phyloP scores from a whole-genome alignment of 1,140 invertebrate genomes.

The Listronotus oregonensis region DNA sequence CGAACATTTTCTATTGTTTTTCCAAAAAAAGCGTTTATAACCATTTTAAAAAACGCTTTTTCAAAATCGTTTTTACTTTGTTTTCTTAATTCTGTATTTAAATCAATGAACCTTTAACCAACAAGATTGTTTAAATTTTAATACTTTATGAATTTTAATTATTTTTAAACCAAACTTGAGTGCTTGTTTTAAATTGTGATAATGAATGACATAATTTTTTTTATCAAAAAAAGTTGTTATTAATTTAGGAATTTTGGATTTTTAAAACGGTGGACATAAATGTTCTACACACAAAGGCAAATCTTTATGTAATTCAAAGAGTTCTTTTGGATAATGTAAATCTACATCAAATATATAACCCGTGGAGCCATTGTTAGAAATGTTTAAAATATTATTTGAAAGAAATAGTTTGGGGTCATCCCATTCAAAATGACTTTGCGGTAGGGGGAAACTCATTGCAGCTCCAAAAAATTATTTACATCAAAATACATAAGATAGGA shows the following conservation, averaged over 20 bases:
- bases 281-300: conserved; percentile 55
- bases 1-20: conserved; percentile 56
- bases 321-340: no score
- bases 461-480: conserved; percentile 63
- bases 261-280: conserved; percentile 21
- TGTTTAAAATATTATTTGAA: conserved; percentile 47
- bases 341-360: no score
- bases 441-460: conserved; percentile 57
- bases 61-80: conserved; percentile 53
- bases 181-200: conserved; percentile 8
- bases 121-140: conserved; percentile 41
- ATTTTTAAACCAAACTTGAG: conserved; percentile 3
- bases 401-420: conserved; percentile 33
- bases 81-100: conserved; percentile 51
- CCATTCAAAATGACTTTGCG: conserved; percentile 58
- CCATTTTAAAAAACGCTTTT: conserved; percentile 58
- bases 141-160: conserved; percentile 47
- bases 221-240: conserved; percentile 9
- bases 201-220: conserved; percentile 35
- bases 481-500: conserved; percentile 57
- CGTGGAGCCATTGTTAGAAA: conserved; percentile 21
- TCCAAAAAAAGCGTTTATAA: conserved; percentile 46
- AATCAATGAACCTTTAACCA: conserved; percentile 53
- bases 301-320: no score
- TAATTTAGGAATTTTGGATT: conserved; percentile 55